Conservation (phyloP, 2,113 vertebrate species). For the Todiramphus saurophagus region DNA sequence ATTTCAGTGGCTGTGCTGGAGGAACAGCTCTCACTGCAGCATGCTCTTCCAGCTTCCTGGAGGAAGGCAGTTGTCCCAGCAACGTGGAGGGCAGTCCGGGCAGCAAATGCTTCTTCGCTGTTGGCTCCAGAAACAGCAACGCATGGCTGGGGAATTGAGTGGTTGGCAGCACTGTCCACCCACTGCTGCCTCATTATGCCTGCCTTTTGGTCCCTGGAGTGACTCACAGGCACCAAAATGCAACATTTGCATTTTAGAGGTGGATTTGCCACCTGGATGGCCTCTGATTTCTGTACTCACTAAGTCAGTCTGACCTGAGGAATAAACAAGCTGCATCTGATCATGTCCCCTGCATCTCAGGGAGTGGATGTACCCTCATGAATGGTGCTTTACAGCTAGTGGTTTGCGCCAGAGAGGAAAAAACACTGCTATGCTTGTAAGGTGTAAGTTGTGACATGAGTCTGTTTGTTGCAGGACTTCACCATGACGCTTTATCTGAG, state of each 20-base stretch:
- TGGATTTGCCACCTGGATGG: background rate
- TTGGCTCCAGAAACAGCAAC: background rate
- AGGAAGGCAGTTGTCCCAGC: background rate
- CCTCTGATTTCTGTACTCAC: background rate
- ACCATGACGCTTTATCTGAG: constrained; percentile 96
- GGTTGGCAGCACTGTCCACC: background rate
- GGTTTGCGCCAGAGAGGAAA: background rate
- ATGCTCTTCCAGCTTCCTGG: background rate
- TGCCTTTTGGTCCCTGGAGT: background rate
- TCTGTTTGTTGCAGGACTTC: constrained; percentile 83
- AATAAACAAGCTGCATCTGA: background rate
- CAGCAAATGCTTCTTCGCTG: background rate
- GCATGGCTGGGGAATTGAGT: background rate
- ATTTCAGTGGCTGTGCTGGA: background rate
- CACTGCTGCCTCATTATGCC: fast-evolving
- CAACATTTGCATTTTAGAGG: background rate
- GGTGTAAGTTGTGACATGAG: background rate
- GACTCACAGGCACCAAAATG: background rate
- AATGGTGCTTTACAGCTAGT: background rate
- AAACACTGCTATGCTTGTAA: background rate
- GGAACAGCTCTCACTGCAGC: background rate
- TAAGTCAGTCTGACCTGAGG: background rate
- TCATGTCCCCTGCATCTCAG: background rate
- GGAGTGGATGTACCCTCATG: background rate
- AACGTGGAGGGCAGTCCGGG: background rate